Conservation (phyloP, 2,113 vertebrate species). For the Forbesichthys agassizii region DNA sequence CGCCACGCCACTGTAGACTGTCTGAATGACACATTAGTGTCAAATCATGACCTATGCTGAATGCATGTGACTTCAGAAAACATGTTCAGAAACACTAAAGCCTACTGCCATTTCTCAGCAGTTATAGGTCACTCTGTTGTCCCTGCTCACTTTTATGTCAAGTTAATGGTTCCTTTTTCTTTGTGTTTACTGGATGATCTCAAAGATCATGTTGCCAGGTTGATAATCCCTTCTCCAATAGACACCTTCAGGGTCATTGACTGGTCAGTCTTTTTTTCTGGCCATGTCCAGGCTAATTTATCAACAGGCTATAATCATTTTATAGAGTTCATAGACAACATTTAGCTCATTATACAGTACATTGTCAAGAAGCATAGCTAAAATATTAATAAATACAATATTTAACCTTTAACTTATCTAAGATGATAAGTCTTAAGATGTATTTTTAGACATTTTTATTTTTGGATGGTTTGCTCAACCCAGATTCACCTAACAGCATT, state of each 20-base stretch:
- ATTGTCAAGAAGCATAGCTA: background rate
- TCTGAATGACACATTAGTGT: too few species aligned
- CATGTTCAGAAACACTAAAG: background rate
- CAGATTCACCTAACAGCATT: too few species aligned
- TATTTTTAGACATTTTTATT: too few species aligned
- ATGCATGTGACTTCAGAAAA: too few species aligned
- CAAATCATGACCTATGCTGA: too few species aligned
- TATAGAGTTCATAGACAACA: background rate
- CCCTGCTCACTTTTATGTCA: background rate
- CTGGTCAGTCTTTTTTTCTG: conserved; percentile 8
- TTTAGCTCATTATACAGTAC: background rate
- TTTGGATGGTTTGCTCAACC: too few species aligned
- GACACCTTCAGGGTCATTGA: conserved; percentile 23
- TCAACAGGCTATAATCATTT: background rate
- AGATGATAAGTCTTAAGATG: too few species aligned
- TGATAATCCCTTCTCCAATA: conserved; percentile 7
- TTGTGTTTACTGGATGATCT: conserved; percentile 4
- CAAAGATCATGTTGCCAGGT: conserved; percentile 1
- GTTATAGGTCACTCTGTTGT: background rate
- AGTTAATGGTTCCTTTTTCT: background rate
- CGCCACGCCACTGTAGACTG: too few species aligned
- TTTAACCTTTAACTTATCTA: too few species aligned
- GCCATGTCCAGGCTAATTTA: background rate
- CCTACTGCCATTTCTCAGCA: background rate
- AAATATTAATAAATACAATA: background rate